Base-by-base conservation (phyloP, 2,888 invertebrate genomes). In the Marasmarcha lunaedactyla region DNA sequence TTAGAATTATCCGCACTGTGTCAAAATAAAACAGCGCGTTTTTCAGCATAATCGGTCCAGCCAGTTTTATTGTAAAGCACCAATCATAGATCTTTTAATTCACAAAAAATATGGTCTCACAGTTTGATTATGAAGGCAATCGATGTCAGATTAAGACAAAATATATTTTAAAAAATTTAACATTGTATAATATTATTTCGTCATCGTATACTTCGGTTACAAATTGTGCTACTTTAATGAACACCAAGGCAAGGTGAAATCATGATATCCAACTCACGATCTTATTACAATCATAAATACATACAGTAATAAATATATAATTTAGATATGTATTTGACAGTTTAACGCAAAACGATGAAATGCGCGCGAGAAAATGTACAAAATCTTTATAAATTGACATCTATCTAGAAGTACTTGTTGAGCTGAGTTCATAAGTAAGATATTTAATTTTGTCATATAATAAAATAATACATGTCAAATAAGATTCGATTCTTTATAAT, bases 141-240 rank as follows among this genome's bases (percentile, higher is more conserved):
- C 54, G 55, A 63, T 59, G 71, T 74, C 66, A 71, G 71, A 67
- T 74, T 71, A 63, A 70, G 71, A 76, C 67, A 76, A 71, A 69
- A 79, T 81, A 83, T 66, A 78, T 67, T 69, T 77, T 73, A 76
- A 76, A 78, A 77, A 76, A 47, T 66, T 72, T 58, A 83, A 83
- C 81, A 78, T 73, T 74, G 74, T 81, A 83, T 77, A 83, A 81
- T 81, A 81, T 77, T 64, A 72, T 72, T 67, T 67, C 65, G 65
- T 70, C 61, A 58, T 83, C 83, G 83, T 83, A 83, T 83, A 83
- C 83, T 78, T 83, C 63, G 78, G 79, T 83, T 83, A 74, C 83
- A 78, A 61, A 74, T 83, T 78, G 83, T 83, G 81, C 83, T 81
- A 78, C 69, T 59, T 59, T 67, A 70, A 54, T 71, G 71, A 79